Percentiles rank a stretch among this genome's conserved stretches.
Evolutionary conservation across 2,888 invertebrate genomes (phyloP).

Genomic region (Perizoma flavofasciatum): DNA sequence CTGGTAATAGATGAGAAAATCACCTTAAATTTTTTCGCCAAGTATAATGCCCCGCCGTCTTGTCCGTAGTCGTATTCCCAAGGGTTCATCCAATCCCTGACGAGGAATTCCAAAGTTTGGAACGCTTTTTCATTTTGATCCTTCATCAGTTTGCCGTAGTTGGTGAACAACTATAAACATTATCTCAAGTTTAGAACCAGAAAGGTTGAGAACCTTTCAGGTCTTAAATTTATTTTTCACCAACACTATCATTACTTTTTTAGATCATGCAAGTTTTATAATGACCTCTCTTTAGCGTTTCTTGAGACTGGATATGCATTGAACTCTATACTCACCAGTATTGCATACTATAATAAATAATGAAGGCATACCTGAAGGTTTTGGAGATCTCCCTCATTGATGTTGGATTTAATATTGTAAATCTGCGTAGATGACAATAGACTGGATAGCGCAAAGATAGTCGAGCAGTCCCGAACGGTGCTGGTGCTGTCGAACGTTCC

Average conservation of each 20-base stretch:
- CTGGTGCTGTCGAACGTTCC: conserved; percentile 97
- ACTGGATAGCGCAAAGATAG: conserved; percentile 86
- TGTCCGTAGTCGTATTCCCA: conserved; percentile 96
- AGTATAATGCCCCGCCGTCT: conserved; percentile 91
- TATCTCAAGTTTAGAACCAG: background rate
- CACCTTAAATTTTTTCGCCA: conserved; percentile 92
- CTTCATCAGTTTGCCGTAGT: conserved; percentile 93
- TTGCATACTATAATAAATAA: too few relatives aligned
- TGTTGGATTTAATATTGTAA: conserved; percentile 91
- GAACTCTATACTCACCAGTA: too few relatives aligned
- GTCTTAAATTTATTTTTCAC: too few relatives aligned
- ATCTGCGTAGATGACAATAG: conserved; percentile 96
- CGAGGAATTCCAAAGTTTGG: conserved; percentile 92
- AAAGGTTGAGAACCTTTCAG: too few relatives aligned
- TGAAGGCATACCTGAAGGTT: conserved; percentile 86
- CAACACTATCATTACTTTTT: too few relatives aligned
- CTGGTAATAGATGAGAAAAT: too few relatives aligned
- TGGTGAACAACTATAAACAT: conserved; percentile 86
- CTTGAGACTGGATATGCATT: too few relatives aligned
- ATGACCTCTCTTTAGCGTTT: too few relatives aligned
- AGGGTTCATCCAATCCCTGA: conserved; percentile 98
- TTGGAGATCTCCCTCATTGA: conserved; percentile 97
- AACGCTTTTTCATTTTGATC: conserved; percentile 92
- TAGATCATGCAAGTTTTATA: too few relatives aligned
- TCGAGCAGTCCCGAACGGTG: conserved; percentile 96